Evolutionary conservation across 2,797 vertebrate species (phyloP).

Genomic region (Manis pentadactyla): DNA sequence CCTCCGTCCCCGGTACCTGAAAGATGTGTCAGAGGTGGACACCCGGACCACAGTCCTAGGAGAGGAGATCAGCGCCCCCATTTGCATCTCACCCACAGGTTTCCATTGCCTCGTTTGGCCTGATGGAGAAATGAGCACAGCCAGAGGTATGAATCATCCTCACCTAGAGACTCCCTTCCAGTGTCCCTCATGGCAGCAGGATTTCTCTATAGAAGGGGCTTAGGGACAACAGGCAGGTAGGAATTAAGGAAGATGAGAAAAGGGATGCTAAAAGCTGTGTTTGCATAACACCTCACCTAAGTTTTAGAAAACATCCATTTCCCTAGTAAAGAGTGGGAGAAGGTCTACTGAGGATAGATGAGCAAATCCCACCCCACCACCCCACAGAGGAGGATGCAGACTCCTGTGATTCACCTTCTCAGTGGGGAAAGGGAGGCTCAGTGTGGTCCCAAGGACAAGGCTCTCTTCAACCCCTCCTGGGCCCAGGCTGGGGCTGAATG

Average conservation of each 20-base stretch:
- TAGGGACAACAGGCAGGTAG: background rate
- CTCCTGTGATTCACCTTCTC: fast-evolving
- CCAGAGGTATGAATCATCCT: slow-evolving; percentile 88
- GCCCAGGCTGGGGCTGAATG: background rate
- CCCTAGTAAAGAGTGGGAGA: background rate
- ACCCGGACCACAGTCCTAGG: slow-evolving; percentile 93
- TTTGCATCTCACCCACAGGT: slow-evolving; percentile 94
- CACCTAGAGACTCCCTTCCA: fast-evolving
- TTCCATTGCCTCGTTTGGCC: slow-evolving; percentile 96
- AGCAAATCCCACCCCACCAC: background rate
- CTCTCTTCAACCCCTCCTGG: background rate
- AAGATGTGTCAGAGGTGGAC: slow-evolving; percentile 91
- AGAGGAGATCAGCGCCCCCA: slow-evolving; percentile 92
- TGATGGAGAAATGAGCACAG: slow-evolving; percentile 95
- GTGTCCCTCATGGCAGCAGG: background rate
- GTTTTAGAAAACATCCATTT: background rate
- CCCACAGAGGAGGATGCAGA: background rate
- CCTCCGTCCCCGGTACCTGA: slow-evolving; percentile 92
- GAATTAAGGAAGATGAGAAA: background rate
- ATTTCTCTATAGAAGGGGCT: background rate
- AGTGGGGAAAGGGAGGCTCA: background rate
- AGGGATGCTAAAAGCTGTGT: background rate
- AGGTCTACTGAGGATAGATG: background rate
- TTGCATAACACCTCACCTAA: background rate
- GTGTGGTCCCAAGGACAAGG: fast-evolving